A percentile compares a stretch with the other conserved stretches of the same genome.
Conservation (phyloP, 2,113 vertebrate species). For the Cynocephalus volans region DNA sequence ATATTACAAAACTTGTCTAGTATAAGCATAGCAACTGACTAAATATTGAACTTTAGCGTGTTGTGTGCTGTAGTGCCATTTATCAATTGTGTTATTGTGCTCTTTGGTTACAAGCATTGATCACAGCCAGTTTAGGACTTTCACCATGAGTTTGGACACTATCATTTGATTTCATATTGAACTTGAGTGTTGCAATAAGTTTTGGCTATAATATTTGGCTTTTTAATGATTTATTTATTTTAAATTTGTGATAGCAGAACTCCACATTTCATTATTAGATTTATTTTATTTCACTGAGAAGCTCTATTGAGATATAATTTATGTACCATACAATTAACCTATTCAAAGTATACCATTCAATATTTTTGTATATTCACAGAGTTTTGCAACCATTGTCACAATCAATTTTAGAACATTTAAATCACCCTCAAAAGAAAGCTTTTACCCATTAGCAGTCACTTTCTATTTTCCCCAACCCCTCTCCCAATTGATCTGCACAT, state of each 20-base stretch:
- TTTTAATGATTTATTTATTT: slow-evolving; percentile 31
- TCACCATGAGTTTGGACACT: neutral
- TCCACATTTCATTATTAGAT: slow-evolving; percentile 1
- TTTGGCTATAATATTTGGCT: slow-evolving; percentile 42
- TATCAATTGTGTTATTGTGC: neutral
- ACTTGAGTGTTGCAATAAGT: slow-evolving; percentile 3
- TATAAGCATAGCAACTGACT: slow-evolving; percentile 33
- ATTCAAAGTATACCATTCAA: neutral
- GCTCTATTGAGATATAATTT: slow-evolving; percentile 16
- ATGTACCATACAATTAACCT: neutral
- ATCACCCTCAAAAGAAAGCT: neutral
- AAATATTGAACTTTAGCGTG: slow-evolving; percentile 30
- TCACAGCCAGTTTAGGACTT: neutral
- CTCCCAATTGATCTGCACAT: neutral
- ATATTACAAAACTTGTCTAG: slow-evolving; percentile 30
- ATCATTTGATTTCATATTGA: slow-evolving; percentile 49
- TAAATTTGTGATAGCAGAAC: slow-evolving; percentile 13
- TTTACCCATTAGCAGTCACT: neutral
- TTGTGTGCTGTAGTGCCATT: slow-evolving; percentile 5
- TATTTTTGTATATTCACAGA: slow-evolving; percentile 1
- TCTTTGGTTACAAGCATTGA: slow-evolving; percentile 42
- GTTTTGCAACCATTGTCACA: neutral
- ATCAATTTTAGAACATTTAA: slow-evolving; percentile 44
- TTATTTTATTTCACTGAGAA: neutral
- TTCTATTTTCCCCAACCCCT: neutral